A percentile compares a stretch with the other conserved stretches of the same genome.
Evolutionary conservation across 1,140 invertebrate genomes (phyloP).

Genomic region (Marisa cornuarietis): DNA sequence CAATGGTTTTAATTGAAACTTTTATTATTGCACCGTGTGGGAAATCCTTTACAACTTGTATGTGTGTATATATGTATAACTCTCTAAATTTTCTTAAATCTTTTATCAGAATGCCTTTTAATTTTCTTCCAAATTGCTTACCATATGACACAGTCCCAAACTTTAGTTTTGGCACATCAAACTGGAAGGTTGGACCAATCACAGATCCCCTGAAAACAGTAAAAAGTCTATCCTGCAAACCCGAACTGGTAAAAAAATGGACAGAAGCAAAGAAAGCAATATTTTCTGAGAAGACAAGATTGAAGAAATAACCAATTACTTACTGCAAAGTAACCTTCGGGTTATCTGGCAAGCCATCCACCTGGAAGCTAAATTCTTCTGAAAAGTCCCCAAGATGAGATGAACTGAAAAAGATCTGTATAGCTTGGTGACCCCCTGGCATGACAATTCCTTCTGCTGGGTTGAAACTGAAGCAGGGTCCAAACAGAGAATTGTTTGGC

Average conservation of each 20-base stretch:
- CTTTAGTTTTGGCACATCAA: slow-evolving; percentile 62
- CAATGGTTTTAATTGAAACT: no score
- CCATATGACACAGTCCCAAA: slow-evolving; percentile 66
- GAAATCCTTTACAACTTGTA: no score
- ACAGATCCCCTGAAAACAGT: slow-evolving; percentile 59
- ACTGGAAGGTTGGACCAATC: slow-evolving; percentile 66
- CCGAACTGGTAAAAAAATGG: not conserved
- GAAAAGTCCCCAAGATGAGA: slow-evolving; percentile 63
- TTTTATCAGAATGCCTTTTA: no score
- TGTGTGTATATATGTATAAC: no score
- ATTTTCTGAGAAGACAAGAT: not conserved
- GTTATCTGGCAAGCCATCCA: slow-evolving; percentile 62
- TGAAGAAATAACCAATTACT: slow-evolving; percentile 20
- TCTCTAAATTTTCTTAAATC: no score
- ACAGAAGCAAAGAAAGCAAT: not conserved
- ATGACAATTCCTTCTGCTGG: slow-evolving; percentile 64
- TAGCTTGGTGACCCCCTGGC: slow-evolving; percentile 64
- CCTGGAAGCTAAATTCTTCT: slow-evolving; percentile 63
- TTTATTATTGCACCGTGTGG: no score
- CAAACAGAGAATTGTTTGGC: slow-evolving; percentile 55
- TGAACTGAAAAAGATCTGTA: slow-evolving; percentile 60
- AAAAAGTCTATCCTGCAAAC: slow-evolving; percentile 20
- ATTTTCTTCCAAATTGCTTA: slow-evolving; percentile 21
- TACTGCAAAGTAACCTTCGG: slow-evolving; percentile 58
- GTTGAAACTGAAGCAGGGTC: slow-evolving; percentile 64